Evolutionary conservation across 2,797 vertebrate species (phyloP).

Genomic region (Simalia tracyae): DNA sequence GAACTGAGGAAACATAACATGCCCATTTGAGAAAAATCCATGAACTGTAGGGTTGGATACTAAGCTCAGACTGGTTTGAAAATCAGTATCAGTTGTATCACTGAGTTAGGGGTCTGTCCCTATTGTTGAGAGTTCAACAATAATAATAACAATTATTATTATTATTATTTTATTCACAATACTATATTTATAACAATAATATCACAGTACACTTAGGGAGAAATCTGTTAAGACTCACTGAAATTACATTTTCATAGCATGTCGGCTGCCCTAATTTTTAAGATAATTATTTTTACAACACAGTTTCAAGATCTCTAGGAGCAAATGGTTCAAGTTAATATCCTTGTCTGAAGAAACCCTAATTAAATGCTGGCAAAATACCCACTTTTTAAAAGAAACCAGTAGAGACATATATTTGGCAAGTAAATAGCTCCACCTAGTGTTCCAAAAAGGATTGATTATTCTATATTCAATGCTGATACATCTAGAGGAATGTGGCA

Average conservation of each 20-base stretch:
- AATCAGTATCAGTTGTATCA: too few species aligned
- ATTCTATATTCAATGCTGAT: neutral
- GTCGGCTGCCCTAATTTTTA: neutral
- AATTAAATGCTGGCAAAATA: conserved; percentile 6
- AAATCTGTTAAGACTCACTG: neutral
- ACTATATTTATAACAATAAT: neutral
- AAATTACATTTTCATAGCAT: neutral
- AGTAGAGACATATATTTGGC: fast-evolving
- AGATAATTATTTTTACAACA: neutral
- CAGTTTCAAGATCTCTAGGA: neutral
- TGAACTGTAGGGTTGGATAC: too few species aligned
- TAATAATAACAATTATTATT: neutral
- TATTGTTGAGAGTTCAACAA: neutral
- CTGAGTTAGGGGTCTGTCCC: neutral
- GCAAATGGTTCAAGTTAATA: conserved; percentile 1
- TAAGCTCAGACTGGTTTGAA: too few species aligned
- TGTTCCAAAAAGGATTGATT: conserved; percentile 37
- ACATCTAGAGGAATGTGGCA: neutral
- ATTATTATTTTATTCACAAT: neutral
- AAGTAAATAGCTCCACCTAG: conserved; percentile 63
- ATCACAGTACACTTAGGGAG: neutral
- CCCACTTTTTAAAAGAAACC: neutral
- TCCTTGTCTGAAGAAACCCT: neutral
- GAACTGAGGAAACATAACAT: too few species aligned
- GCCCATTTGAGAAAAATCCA: too few species aligned